These are phyloP conservation scores for Zapornia atra DNA, from an alignment of 2,113 vertebrate genomes.

Conservation along the genomic window DNA sequence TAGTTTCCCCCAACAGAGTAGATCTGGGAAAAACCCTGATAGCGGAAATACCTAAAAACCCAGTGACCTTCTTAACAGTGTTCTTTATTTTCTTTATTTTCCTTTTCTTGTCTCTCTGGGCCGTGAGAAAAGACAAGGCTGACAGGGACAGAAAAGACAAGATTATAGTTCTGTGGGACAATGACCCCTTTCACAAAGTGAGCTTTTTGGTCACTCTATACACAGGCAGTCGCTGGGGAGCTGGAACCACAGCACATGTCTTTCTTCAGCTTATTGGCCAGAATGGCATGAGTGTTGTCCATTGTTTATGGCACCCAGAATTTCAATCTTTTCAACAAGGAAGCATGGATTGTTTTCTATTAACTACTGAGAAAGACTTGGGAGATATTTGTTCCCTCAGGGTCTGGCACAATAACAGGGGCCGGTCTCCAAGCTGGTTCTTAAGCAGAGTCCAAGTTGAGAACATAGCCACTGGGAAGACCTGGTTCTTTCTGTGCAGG, in stretches of 20 bases:
- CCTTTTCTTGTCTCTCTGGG: conserved; percentile 58
- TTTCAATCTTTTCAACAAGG: conserved; percentile 47
- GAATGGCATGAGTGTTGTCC: not conserved
- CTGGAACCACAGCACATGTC: conserved; percentile 68
- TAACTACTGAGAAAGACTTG: conserved; percentile 56
- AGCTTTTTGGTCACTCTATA: conserved; percentile 75
- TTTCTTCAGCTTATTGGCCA: conserved; percentile 69
- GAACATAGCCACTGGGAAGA: conserved; percentile 27
- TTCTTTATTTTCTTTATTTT: conserved; percentile 36
- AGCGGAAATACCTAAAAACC: conserved; percentile 40
- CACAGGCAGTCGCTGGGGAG: conserved; percentile 69
- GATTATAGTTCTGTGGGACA: conserved; percentile 68
- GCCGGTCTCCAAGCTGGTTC: conserved; percentile 67
- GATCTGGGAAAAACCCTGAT: conserved; percentile 36
- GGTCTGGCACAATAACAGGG: conserved; percentile 69
- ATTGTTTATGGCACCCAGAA: conserved; percentile 60
- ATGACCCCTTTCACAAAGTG: conserved; percentile 64
- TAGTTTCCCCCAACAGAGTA: conserved; percentile 55
- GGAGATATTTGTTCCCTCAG: conserved; percentile 69
- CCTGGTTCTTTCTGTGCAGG: conserved; percentile 76
- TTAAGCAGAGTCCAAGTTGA: conserved; percentile 77
- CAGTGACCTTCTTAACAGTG: conserved; percentile 54
- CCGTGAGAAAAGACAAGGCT: conserved; percentile 53
- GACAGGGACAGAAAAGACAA: conserved; percentile 42
- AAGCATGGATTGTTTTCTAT: conserved; percentile 66